phyloP scores from a whole-genome alignment of 1,140 invertebrate species.

The Galendromus occidentalis region DNA sequence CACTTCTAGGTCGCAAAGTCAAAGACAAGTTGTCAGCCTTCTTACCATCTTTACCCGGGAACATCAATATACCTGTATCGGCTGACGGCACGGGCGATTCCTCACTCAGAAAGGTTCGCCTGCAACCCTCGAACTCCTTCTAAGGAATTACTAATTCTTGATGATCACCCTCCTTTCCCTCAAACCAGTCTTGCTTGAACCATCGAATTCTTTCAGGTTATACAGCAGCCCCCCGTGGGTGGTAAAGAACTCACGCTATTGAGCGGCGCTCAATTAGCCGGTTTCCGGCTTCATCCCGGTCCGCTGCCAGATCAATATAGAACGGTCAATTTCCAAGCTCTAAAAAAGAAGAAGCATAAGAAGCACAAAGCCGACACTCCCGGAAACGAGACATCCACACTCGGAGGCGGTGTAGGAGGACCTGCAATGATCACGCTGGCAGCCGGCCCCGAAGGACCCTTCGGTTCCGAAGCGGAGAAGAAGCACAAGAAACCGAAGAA shows the following conservation, averaged over 20 bases:
- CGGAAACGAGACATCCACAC: slow-evolving; percentile 23
- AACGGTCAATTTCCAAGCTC: slow-evolving; percentile 68
- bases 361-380: slow-evolving; percentile 50
- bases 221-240: slow-evolving; percentile 88
- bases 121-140: no score
- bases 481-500: slow-evolving; percentile 88
- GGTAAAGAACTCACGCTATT: slow-evolving; percentile 80
- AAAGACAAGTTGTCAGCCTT: slow-evolving; percentile 88
- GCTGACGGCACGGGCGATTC: slow-evolving; percentile 35
- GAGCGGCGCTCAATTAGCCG: slow-evolving; percentile 65
- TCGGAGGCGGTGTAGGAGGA: slow-evolving; percentile 40
- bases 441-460: slow-evolving; percentile 34
- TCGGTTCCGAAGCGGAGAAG: slow-evolving; percentile 49
- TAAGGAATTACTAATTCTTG: no score
- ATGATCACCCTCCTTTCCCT: no score
- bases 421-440: slow-evolving; percentile 30
- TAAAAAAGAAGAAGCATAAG: slow-evolving; percentile 76
- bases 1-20: slow-evolving; percentile 29
- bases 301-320: slow-evolving; percentile 87
- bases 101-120: neutral
- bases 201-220: no score
- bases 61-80: slow-evolving; percentile 68
- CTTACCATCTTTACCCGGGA: slow-evolving; percentile 76
- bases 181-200: no score
- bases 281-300: slow-evolving; percentile 85